phyloP scores from a whole-genome alignment of 2,888 invertebrate genomes.

The Girardia tigrina region DNA sequence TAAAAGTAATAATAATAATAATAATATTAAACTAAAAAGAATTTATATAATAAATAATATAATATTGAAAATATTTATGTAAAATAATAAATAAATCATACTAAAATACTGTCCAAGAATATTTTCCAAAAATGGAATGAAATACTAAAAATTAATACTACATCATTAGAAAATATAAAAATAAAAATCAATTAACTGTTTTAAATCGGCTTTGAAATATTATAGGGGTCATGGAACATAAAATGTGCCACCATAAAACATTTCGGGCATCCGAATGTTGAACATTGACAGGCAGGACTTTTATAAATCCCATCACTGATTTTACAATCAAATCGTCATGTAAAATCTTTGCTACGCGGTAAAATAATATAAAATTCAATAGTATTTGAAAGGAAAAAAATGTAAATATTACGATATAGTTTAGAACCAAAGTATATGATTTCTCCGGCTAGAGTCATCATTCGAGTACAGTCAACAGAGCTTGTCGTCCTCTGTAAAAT shows the following conservation, averaged over 20 bases:
- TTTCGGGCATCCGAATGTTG: slow-evolving; percentile 9
- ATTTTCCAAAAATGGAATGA: slow-evolving; percentile 5
- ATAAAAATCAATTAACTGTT: background rate
- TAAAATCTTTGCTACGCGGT: background rate
- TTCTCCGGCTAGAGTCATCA: background rate
- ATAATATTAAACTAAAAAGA: background rate
- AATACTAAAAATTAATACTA: slow-evolving; percentile 4
- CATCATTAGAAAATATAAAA: background rate
- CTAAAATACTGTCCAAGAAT: background rate
- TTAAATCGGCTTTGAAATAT: background rate
- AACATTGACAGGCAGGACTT: background rate
- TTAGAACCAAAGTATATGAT: slow-evolving; percentile 11
- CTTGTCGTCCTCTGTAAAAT: background rate
- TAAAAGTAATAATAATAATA: background rate
- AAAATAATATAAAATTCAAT: background rate
- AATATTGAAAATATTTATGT: background rate
- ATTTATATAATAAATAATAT: background rate
- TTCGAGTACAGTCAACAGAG: background rate
- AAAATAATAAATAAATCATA: background rate
- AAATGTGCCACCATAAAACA: slow-evolving; percentile 14
- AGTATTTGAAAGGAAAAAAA: background rate
- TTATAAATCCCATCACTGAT: background rate
- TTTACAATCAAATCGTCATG: background rate
- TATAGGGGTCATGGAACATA: background rate
- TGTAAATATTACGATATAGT: background rate